phyloP scores from a whole-genome alignment of 2,888 invertebrate species.

The Tholera decimalis region DNA sequence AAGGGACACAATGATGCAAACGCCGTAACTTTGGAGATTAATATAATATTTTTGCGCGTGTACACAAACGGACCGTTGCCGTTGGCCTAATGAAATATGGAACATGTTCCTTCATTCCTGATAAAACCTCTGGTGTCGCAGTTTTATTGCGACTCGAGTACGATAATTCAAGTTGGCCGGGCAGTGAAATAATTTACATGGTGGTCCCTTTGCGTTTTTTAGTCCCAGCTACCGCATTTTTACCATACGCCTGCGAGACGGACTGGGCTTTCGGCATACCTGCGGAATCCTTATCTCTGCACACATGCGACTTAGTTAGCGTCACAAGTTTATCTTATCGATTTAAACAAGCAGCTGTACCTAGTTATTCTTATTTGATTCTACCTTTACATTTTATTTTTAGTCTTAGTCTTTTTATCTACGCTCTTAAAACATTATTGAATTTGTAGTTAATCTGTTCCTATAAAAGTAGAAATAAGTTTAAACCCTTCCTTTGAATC shows the following conservation, averaged over 20 bases:
- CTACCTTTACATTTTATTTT: constrained; percentile 22
- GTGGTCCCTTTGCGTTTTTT: constrained; percentile 83
- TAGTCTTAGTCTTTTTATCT: constrained; percentile 20
- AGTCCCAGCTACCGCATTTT: constrained; percentile 82
- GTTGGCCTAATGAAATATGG: constrained; percentile 88
- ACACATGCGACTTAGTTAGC: constrained; percentile 64
- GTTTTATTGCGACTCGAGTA: constrained; percentile 86
- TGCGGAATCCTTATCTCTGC: constrained; percentile 67
- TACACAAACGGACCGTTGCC: constrained; percentile 83
- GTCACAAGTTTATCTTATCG: constrained; percentile 64
- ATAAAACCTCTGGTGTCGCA: constrained; percentile 86
- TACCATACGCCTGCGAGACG: constrained; percentile 71
- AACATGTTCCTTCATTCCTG: constrained; percentile 85
- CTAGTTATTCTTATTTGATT: constrained; percentile 37
- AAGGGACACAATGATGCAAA: constrained; percentile 82
- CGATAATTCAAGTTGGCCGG: constrained; percentile 86
- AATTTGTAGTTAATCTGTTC: constrained; percentile 14
- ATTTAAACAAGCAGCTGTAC: constrained; percentile 50
- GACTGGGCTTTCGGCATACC: constrained; percentile 60
- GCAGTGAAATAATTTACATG: constrained; percentile 87
- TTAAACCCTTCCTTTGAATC: background rate
- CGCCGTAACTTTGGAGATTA: constrained; percentile 85
- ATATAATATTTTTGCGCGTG: constrained; percentile 87
- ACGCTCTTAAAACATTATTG: constrained; percentile 7
- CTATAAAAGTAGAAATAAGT: background rate